Evolutionary conservation across 2,888 invertebrate species (phyloP).

Genomic region (Epirrhoe alternata): DNA sequence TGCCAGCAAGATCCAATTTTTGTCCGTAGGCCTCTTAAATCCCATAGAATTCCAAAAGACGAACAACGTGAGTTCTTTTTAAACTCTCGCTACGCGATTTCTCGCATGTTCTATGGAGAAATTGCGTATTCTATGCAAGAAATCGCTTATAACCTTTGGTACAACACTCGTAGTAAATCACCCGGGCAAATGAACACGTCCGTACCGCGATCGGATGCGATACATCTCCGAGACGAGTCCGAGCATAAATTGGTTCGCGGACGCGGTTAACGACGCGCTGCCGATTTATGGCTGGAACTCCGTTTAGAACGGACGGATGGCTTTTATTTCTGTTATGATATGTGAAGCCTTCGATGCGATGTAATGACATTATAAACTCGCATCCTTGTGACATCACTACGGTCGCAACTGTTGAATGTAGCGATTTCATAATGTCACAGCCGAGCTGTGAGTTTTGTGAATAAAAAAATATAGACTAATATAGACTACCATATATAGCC

Average conservation of each 20-base stretch:
- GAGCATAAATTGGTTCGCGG: conserved; percentile 67
- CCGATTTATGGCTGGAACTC: conserved; percentile 53
- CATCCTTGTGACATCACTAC: too few species aligned
- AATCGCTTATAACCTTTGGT: conserved; percentile 16
- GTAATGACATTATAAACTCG: neutral
- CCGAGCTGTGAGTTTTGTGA: too few species aligned
- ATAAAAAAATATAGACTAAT: too few species aligned
- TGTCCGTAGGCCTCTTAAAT: too few species aligned
- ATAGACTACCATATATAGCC: too few species aligned
- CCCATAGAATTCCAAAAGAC: too few species aligned
- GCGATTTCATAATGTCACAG: too few species aligned
- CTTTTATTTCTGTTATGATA: conserved; percentile 37
- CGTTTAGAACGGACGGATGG: conserved; percentile 36
- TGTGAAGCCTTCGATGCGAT: neutral
- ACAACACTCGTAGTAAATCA: conserved; percentile 56
- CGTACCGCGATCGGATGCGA: conserved; percentile 66
- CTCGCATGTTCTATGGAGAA: too few species aligned
- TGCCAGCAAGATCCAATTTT: conserved; percentile 35
- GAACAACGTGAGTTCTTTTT: neutral
- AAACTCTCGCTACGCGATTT: neutral
- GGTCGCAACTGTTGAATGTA: too few species aligned
- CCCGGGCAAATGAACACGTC: conserved; percentile 71
- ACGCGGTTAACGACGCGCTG: conserved; percentile 64
- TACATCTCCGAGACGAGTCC: conserved; percentile 66
- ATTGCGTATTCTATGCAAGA: conserved; percentile 6